Conservation (phyloP, 2,888 invertebrate genomes). For the Clivina fossor region DNA sequence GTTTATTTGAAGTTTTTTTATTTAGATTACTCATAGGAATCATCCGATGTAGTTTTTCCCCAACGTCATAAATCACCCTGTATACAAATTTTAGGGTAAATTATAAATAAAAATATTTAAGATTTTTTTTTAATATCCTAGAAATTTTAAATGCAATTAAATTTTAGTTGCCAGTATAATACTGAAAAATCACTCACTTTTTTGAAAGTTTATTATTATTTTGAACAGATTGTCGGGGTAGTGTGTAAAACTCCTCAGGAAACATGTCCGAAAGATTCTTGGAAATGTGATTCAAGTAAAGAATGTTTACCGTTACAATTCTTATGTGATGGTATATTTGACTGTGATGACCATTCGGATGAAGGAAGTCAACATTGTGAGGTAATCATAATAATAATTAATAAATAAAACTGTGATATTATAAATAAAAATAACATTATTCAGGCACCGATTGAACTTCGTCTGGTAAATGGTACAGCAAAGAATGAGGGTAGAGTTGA, state of each 20-base stretch:
- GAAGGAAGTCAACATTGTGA: conserved; percentile 62
- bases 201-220: conserved; percentile 3
- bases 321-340: conserved; percentile 65
- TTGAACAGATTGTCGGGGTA: conserved; percentile 60
- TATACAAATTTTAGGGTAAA: too few species aligned
- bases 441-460: conserved; percentile 59
- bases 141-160: too few species aligned
- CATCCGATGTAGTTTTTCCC: too few species aligned
- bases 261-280: conserved; percentile 61
- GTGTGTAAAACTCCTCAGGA: conserved; percentile 63
- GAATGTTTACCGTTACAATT: conserved; percentile 64
- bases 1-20: too few species aligned
- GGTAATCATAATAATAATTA: too few species aligned
- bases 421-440: conserved; percentile 13
- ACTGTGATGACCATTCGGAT: conserved; percentile 67
- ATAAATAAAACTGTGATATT: conserved; percentile 6
- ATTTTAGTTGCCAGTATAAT: too few species aligned
- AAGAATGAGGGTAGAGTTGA: conserved; percentile 68
- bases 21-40: too few species aligned
- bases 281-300: conserved; percentile 63
- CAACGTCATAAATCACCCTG: too few species aligned
- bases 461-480: conserved; percentile 62
- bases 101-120: too few species aligned
- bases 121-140: too few species aligned
- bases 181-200: too few species aligned